Conservation (phyloP, 2,888 invertebrate genomes). For the Bombylius major region DNA sequence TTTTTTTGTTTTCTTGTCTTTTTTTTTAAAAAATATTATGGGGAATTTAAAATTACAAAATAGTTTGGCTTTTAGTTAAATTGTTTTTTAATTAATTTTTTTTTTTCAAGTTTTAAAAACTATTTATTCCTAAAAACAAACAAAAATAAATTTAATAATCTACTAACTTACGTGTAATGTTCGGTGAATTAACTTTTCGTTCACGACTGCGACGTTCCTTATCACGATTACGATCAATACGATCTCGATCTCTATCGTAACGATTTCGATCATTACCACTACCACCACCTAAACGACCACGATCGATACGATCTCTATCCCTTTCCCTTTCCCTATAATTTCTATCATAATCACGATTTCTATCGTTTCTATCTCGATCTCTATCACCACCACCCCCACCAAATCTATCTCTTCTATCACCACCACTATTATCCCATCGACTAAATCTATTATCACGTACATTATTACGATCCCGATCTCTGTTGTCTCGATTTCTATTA, state of each 20-base stretch:
- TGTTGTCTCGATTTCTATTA: not conserved
- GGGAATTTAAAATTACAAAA: too few relatives aligned
- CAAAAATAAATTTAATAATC: not conserved
- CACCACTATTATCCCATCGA: not conserved
- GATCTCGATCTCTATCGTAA: conserved; percentile 10
- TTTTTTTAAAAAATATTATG: too few relatives aligned
- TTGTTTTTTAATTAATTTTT: too few relatives aligned
- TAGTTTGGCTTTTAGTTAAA: too few relatives aligned
- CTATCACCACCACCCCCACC: not conserved
- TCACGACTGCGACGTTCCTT: not conserved
- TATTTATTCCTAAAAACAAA: too few relatives aligned
- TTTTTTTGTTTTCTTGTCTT: too few relatives aligned
- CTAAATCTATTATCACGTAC: not conserved
- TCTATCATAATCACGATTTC: conserved; percentile 2
- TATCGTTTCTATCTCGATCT: not conserved
- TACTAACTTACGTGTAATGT: conserved; percentile 4
- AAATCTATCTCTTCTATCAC: not conserved
- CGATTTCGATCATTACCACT: not conserved
- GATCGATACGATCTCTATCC: not conserved
- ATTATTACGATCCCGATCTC: not conserved
- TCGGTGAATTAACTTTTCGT: conserved; percentile 3
- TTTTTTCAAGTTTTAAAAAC: too few relatives aligned
- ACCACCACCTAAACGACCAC: not conserved
- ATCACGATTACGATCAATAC: not conserved
- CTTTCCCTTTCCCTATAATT: not conserved